Conservation (phyloP, 2,888 invertebrate species). For the Hypena proboscidalis region DNA sequence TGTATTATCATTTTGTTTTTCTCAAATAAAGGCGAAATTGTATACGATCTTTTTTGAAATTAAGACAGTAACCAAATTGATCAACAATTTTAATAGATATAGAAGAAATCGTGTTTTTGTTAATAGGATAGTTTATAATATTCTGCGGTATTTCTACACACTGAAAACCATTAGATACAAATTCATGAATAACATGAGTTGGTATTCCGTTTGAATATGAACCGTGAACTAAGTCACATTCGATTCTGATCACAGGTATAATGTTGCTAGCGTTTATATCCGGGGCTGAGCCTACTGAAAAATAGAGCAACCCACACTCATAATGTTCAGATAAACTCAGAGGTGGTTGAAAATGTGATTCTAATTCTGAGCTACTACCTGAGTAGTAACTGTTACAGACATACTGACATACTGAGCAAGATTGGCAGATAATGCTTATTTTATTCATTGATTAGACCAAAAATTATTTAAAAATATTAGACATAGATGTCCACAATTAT, state of each 20-base stretch:
- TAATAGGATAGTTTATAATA: constrained; percentile 22
- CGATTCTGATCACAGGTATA: constrained; percentile 10
- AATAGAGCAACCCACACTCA: constrained; percentile 7
- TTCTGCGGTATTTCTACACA: constrained; percentile 17
- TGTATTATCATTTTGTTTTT: constrained; percentile 3
- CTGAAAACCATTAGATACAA: neutral
- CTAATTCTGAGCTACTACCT: constrained; percentile 16
- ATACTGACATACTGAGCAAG: constrained; percentile 10
- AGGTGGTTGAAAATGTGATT: constrained; percentile 20
- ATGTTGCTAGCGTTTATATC: constrained; percentile 2
- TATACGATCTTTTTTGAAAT: constrained; percentile 11
- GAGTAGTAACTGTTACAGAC: constrained; percentile 20
- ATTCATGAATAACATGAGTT: constrained; percentile 12
- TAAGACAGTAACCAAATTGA: constrained; percentile 9
- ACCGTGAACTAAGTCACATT: constrained; percentile 10
- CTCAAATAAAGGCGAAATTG: constrained; percentile 3
- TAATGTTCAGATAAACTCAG: constrained; percentile 8
- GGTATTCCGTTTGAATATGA: constrained; percentile 11
- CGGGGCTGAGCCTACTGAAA: constrained; percentile 7
- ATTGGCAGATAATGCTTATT: constrained; percentile 2
- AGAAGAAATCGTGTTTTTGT: constrained; percentile 15
- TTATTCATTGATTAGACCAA: constrained; percentile 11
- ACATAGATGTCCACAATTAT: constrained; percentile 49
- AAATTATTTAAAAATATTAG: constrained; percentile 38
- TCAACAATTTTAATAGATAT: constrained; percentile 16